Evolutionary conservation across 2,797 vertebrate species (phyloP), one percentile per base, ranked within the genome.

Genomic region (Dermochelys coriacea): DNA sequence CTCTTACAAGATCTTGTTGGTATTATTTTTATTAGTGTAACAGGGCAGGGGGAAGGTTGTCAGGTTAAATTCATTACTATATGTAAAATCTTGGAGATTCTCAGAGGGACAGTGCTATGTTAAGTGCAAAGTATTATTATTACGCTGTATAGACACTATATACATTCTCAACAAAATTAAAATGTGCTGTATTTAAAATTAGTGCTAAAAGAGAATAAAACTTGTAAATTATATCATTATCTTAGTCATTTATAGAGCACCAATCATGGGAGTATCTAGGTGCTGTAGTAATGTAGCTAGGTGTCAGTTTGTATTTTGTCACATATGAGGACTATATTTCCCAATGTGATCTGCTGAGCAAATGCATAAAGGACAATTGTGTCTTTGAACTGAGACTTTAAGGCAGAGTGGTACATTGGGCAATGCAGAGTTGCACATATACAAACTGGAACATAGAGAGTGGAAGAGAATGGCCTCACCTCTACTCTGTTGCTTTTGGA

Each of bases 221-320:
- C 37, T 54, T 68, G 37, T 45, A 81, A 55, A 54, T 71, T 31
- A 34, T 52, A 64, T 80, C 55, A 45, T 92, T 94, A n/a, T 57
- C 89, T 68, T 68, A 86, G 61, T 85, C 52, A 81, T 90, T 92
- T 83, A 55, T 79, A 87, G 16, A 61, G 52, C 79, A 84, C 47
- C 59, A 47, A 2, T 83, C 79, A 93, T 88, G 81, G 90, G 88
- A 68, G 77, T n/a, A 89, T 21, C 52, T 54, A 34, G 61, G 79
- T 93, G 59, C 75, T 41, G 21, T 1, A 78, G 19, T 1, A 1
- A 83, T 85, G 47, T 57, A 90, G 61, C 51, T 79, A 61, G 19
- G 52, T 91, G 29, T 83, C 93, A 86, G 89, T 96, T 94, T 79
- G 49, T 93, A 85, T 45, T 57, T 41, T 31, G 51, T 51, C 91